Percentiles rank a stretch among this genome's conserved stretches.
These are phyloP conservation scores for Phengaris arion DNA, from an alignment of 2,888 invertebrate species.

Conservation along the genomic window DNA sequence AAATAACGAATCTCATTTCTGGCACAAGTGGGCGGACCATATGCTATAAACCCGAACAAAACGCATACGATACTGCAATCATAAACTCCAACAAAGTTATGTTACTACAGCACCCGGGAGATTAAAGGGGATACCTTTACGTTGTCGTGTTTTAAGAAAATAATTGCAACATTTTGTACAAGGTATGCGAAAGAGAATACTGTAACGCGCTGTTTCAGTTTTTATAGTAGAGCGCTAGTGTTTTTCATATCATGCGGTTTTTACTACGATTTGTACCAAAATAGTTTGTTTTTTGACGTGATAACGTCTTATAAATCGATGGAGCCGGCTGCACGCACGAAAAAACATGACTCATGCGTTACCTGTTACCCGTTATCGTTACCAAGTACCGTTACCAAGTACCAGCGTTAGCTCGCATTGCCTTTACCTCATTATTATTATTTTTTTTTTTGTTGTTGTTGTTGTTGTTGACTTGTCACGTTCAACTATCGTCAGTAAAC, in stretches of 20 bases:
- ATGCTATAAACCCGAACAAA: constrained; percentile 27
- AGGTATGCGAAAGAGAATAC: constrained; percentile 1
- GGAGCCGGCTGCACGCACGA: too few species aligned
- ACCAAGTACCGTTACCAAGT: too few species aligned
- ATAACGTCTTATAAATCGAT: too few species aligned
- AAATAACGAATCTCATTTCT: constrained; percentile 28
- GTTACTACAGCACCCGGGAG: constrained; percentile 20
- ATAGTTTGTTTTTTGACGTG: neutral
- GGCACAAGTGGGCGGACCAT: constrained; percentile 26
- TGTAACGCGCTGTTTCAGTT: neutral
- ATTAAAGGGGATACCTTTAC: constrained; percentile 24
- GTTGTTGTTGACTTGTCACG: too few species aligned
- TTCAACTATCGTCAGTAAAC: too few species aligned
- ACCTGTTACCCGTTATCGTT: too few species aligned
- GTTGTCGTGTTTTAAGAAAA: constrained; percentile 24
- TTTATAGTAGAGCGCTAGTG: neutral
- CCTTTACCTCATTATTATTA: too few species aligned
- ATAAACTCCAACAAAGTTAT: constrained; percentile 27
- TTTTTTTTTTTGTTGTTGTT: too few species aligned
- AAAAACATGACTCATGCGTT: too few species aligned
- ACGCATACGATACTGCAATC: constrained; percentile 29
- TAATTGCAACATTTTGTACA: constrained; percentile 20
- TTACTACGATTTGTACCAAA: neutral
- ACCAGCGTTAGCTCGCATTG: too few species aligned
- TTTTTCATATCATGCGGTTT: neutral